Base-by-base conservation (phyloP, 2,888 invertebrate species). In the Thecocarcelia acutangulata region DNA sequence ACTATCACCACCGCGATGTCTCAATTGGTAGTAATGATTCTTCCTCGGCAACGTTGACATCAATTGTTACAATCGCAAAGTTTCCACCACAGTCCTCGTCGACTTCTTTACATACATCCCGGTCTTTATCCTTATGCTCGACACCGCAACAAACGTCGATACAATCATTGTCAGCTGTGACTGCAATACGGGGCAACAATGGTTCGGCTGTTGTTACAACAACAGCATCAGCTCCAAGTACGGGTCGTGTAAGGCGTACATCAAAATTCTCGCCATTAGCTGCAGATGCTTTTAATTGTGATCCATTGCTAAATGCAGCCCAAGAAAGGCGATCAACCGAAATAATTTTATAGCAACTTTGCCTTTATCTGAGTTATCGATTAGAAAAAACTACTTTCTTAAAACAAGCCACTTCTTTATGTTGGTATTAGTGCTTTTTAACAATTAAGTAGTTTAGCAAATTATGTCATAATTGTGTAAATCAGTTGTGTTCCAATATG, bases 291-390 rank as follows among this genome's bases (percentile, higher is more conserved):
- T 88, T 87, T 77, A 86, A 87, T 78, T 88, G 88, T 84, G 90
- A 90, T 87, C 89, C 90, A 24, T 85, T 90, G 84, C 86, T 87
- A 46, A 84, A 83, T 82, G 84, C 84, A 11, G 84, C 84, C 8
- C 86, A 87, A 72, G 87, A 89, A 84, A 86, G 87, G 19, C 87
- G 88, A 80, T 89, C 90, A 68, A 87, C 87, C 17, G 90, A 91
- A 84, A 90, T 91, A 74, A 91, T 90, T 85, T 90, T 91, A 87
- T 89, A 88, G 87, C 87, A 85, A 85, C 73, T 75, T 84, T 84
- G 84, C 83, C 80, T 61, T 56, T 37, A 28, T 72, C 15, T 61
- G 2, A 17, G 13, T 68, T 48, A 9, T n/a, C 4, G 37, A 75
- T 50, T 42, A 6, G 5, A n/a, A 69, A 63, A 69, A 48, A 52